Evolutionary conservation across 2,113 vertebrate genomes (phyloP).

Genomic region (Aptenodytes forsteri): DNA sequence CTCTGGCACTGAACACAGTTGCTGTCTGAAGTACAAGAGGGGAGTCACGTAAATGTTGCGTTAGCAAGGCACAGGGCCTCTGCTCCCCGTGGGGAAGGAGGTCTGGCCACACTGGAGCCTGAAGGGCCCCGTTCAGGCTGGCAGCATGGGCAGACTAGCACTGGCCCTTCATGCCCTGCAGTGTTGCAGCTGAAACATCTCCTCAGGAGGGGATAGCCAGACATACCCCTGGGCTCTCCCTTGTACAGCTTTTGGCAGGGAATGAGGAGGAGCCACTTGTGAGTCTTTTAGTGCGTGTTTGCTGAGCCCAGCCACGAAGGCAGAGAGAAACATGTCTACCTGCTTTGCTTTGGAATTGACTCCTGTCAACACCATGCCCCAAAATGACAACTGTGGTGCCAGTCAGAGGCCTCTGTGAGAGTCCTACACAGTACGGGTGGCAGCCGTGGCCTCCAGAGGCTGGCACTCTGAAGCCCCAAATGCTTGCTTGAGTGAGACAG

Average conservation of each 20-base stretch:
- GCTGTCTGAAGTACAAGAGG: not conserved
- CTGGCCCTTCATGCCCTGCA: not conserved
- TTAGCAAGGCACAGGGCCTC: not conserved
- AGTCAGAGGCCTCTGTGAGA: not conserved
- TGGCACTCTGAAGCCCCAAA: not conserved
- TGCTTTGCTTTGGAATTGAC: not conserved
- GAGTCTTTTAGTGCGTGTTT: accelerated
- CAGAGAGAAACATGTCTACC: not conserved
- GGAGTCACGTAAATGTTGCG: accelerated
- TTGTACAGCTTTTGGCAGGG: not conserved
- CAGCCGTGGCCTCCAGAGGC: not conserved
- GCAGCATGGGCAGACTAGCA: not conserved
- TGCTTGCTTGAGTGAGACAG: accelerated
- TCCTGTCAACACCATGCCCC: not conserved
- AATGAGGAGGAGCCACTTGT: accelerated
- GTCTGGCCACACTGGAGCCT: not conserved
- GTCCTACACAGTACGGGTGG: not conserved
- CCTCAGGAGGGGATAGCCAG: not conserved
- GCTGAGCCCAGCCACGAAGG: not conserved
- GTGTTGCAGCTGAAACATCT: not conserved
- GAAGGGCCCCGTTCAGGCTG: accelerated
- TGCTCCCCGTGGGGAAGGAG: not conserved
- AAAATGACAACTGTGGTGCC: accelerated
- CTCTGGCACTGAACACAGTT: accelerated
- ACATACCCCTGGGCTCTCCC: not conserved